Evolutionary conservation across 2,113 vertebrate species (phyloP).

Genomic region (Albula goreensis): DNA sequence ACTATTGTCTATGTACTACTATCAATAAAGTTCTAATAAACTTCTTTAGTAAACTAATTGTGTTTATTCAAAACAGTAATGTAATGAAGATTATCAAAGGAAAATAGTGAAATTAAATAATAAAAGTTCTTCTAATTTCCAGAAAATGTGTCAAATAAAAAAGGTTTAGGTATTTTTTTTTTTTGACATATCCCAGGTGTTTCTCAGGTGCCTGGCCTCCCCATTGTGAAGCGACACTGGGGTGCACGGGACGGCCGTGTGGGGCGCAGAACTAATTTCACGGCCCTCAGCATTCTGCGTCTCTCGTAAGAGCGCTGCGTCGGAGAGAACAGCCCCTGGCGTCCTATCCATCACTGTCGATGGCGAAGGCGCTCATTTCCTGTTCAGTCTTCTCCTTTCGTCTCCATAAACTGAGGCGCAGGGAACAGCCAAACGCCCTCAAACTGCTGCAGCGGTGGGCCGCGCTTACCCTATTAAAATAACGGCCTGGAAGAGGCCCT

Average conservation of each 20-base stretch:
- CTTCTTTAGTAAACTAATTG: too few species aligned
- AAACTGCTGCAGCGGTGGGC: too few species aligned
- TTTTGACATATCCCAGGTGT: too few species aligned
- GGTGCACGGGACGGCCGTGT: conserved; percentile 8
- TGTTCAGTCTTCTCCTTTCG: conserved; percentile 40
- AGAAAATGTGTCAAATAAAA: background rate
- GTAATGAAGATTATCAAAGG: too few species aligned
- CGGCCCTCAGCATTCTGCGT: conserved; percentile 53
- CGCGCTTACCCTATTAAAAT: too few species aligned
- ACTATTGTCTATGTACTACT: too few species aligned
- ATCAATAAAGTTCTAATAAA: too few species aligned
- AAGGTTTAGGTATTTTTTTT: background rate
- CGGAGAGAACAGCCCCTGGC: conserved; percentile 43
- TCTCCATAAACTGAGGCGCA: background rate
- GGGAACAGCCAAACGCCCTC: background rate
- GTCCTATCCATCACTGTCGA: conserved; percentile 49
- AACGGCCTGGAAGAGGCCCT: too few species aligned
- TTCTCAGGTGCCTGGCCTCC: too few species aligned
- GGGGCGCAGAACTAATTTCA: conserved; percentile 23
- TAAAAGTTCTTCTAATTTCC: too few species aligned
- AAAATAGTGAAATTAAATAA: too few species aligned
- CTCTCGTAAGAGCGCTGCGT: conserved; percentile 62
- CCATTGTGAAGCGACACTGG: conserved; percentile 24
- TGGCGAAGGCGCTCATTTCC: conserved; percentile 46
- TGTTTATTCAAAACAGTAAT: too few species aligned